Evolutionary conservation across 2,797 vertebrate genomes (phyloP).

Genomic region (Jordanella pulchra): DNA sequence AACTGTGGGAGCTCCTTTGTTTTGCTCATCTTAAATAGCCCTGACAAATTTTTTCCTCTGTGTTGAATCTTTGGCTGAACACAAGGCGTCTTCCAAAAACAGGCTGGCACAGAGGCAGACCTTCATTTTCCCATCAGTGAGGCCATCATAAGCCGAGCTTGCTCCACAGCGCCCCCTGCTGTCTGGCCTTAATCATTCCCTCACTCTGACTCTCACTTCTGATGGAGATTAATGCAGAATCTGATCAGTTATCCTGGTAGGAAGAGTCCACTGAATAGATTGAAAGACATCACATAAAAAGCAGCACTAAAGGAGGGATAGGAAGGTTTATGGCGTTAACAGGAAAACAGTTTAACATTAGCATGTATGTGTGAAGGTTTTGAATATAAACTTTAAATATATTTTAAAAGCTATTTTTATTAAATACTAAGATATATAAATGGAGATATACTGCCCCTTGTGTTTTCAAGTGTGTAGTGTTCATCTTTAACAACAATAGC

Average conservation of each 20-base stretch:
- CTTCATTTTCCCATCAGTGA: slow-evolving; percentile 56
- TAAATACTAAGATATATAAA: background rate
- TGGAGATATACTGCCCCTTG: slow-evolving; percentile 43
- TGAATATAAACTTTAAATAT: background rate
- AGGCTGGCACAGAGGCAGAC: slow-evolving; percentile 46
- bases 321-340: no score
- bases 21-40: slow-evolving; percentile 42
- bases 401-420: background rate
- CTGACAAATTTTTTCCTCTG: slow-evolving; percentile 57
- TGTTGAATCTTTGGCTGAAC: slow-evolving; percentile 53
- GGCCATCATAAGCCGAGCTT: background rate
- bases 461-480: slow-evolving; percentile 38
- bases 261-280: slow-evolving; percentile 11
- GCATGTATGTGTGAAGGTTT: no score
- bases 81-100: slow-evolving; percentile 57
- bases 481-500: no score
- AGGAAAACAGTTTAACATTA: no score
- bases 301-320: no score
- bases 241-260: slow-evolving; percentile 46
- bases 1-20: slow-evolving; percentile 49
- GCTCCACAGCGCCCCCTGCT: slow-evolving; percentile 15
- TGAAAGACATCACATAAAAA: no score
- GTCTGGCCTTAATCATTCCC: background rate
- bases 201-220: slow-evolving; percentile 17
- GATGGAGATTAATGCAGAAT: slow-evolving; percentile 45